Evolutionary conservation across 2,888 invertebrate genomes (phyloP).

Genomic region (Apodemia arnacis): DNA sequence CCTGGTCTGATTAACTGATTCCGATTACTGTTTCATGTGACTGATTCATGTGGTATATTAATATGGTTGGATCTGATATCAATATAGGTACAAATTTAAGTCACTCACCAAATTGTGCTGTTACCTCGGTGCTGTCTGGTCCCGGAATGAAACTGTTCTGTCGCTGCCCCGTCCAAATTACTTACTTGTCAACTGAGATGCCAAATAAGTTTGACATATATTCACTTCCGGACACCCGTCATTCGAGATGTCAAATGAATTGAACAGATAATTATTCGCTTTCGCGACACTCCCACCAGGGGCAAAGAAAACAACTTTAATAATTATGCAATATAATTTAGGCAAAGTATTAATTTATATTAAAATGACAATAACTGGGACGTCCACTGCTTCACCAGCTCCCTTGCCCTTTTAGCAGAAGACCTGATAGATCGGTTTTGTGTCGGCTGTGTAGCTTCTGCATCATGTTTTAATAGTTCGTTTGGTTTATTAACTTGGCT

Average conservation of each 20-base stretch:
- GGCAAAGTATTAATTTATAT: not conserved
- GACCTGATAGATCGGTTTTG: not conserved
- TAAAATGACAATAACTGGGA: conserved; percentile 14
- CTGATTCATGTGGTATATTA: no score
- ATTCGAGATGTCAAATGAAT: not conserved
- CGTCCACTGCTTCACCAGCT: conserved; percentile 24
- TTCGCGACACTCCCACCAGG: not conserved
- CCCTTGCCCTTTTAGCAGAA: conserved; percentile 17
- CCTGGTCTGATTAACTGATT: no score
- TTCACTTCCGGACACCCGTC: not conserved
- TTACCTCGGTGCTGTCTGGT: no score
- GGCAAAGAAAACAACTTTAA: not conserved
- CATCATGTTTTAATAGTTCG: not conserved
- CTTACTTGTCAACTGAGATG: no score
- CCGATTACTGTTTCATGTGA: no score
- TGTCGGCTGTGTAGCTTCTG: not conserved
- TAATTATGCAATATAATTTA: not conserved
- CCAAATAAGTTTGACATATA: not conserved
- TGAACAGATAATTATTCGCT: not conserved
- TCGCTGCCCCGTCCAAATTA: no score
- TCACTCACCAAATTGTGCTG: no score
- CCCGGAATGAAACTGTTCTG: no score
- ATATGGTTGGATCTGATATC: no score
- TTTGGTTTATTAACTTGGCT: not conserved
- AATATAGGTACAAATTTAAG: no score